These are phyloP conservation scores for Meda fulgida DNA, from an alignment of 2,797 vertebrate species.

Conservation along the genomic window DNA sequence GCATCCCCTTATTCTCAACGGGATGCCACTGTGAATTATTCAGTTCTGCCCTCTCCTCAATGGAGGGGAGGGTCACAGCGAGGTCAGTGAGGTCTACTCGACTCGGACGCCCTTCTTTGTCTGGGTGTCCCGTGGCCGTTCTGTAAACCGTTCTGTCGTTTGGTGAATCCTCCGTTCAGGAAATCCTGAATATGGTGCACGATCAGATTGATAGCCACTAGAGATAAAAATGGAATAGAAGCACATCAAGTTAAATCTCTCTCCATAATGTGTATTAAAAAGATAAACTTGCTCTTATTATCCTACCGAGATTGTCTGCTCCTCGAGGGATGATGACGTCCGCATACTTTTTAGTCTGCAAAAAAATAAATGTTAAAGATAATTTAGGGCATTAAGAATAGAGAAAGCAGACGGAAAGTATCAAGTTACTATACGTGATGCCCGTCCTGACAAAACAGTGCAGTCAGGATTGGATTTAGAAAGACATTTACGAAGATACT, in stretches of 20 bases:
- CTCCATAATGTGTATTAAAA: neutral
- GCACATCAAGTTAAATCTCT: neutral
- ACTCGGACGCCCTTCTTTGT: constrained; percentile 88
- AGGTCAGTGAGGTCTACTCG: constrained; percentile 95
- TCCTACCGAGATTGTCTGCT: constrained; percentile 94
- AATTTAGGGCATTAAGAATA: neutral
- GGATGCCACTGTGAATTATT: constrained; percentile 71
- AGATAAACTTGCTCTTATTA: neutral
- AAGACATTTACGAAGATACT: constrained; percentile 65
- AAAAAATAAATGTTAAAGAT: neutral
- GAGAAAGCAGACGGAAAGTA: neutral
- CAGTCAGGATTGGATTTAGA: neutral
- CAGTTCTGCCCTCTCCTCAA: constrained; percentile 69
- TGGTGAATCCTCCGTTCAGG: constrained; percentile 89
- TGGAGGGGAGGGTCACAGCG: constrained; percentile 65
- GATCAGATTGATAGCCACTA: constrained; percentile 99
- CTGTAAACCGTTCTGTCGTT: constrained; percentile 87
- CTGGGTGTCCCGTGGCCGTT: constrained; percentile 85
- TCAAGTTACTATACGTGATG: neutral
- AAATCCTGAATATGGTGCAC: constrained; percentile 99
- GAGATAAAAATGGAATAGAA: neutral
- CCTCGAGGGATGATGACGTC: constrained; percentile 97
- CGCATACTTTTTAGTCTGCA: constrained; percentile 96
- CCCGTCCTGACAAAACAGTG: neutral
- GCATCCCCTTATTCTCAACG: constrained; percentile 60